A percentile compares a stretch with the other conserved stretches of the same genome.
Evolutionary conservation across 1,140 invertebrate species (phyloP).

Genomic region (Drosophila willistoni): DNA sequence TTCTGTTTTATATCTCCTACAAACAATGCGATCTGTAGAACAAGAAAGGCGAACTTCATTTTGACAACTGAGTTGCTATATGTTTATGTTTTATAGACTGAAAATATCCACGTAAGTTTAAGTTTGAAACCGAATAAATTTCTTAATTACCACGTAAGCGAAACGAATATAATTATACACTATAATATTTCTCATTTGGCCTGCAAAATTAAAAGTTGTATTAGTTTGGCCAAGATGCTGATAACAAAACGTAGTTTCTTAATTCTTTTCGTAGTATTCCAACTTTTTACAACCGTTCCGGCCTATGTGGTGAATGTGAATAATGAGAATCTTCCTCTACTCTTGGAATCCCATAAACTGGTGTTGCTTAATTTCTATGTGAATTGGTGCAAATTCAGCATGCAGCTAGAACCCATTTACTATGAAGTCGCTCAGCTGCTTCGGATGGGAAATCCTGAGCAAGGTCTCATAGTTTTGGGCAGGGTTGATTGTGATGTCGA

Average conservation of each 20-base stretch:
- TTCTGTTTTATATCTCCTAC: too few species aligned
- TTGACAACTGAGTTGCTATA: too few species aligned
- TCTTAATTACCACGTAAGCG: too few species aligned
- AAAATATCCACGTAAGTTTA: too few species aligned
- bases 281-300: neutral
- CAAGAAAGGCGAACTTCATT: too few species aligned
- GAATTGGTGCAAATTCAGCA: slow-evolving; percentile 41
- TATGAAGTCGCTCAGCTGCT: slow-evolving; percentile 94
- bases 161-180: slow-evolving; percentile 8
- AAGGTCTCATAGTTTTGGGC: slow-evolving; percentile 93
- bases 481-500: slow-evolving; percentile 98
- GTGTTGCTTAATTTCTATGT: slow-evolving; percentile 54
- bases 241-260: neutral
- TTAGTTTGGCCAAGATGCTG: slow-evolving; percentile 34
- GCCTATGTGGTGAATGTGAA: slow-evolving; percentile 14
- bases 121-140: too few species aligned
- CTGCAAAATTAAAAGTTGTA: neutral
- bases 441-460: slow-evolving; percentile 88
- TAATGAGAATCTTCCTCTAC: neutral
- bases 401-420: slow-evolving; percentile 39
- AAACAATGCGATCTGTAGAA: too few species aligned
- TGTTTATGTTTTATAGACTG: too few species aligned
- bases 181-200: neutral
- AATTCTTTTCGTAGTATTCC: slow-evolving; percentile 10
- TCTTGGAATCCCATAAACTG: slow-evolving; percentile 34